Conservation (phyloP, 2,113 vertebrate species). For the Marcusenius ussheri region DNA sequence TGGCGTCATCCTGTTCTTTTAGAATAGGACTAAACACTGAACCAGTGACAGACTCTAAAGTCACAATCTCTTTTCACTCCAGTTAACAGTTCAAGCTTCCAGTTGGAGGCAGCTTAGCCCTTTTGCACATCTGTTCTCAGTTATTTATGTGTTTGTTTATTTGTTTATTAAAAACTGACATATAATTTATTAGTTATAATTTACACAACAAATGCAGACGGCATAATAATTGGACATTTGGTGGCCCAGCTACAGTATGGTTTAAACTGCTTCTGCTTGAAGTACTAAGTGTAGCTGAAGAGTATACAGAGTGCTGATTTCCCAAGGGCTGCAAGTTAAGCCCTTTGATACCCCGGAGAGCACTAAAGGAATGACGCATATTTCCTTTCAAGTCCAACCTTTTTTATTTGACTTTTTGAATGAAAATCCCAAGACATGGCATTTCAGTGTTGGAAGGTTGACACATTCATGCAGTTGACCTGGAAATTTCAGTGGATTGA, state of each 20-base stretch:
- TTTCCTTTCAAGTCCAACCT: neutral
- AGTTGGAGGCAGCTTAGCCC: neutral
- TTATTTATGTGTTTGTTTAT: neutral
- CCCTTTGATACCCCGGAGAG: neutral
- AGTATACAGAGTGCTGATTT: neutral
- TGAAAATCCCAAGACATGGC: slow-evolving; percentile 11
- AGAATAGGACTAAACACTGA: neutral
- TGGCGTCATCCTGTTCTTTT: neutral
- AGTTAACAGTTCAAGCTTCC: neutral
- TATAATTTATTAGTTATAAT: neutral
- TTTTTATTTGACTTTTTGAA: slow-evolving; percentile 19
- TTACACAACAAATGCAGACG: neutral
- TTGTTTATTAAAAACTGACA: neutral
- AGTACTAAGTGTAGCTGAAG: neutral
- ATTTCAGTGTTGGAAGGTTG: slow-evolving; percentile 5
- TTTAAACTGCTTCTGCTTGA: neutral
- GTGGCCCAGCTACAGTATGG: neutral
- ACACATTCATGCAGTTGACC: slow-evolving; percentile 12
- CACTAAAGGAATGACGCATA: neutral
- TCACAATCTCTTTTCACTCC: neutral
- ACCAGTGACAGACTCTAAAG: neutral
- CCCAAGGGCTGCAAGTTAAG: neutral
- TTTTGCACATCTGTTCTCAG: neutral
- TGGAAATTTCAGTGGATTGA: neutral
- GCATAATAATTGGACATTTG: neutral